A percentile compares a stretch with the other conserved stretches of the same genome.
These are phyloP conservation scores for Scylla paramamosain DNA, from an alignment of 1,140 invertebrate species.

Conservation along the genomic window DNA sequence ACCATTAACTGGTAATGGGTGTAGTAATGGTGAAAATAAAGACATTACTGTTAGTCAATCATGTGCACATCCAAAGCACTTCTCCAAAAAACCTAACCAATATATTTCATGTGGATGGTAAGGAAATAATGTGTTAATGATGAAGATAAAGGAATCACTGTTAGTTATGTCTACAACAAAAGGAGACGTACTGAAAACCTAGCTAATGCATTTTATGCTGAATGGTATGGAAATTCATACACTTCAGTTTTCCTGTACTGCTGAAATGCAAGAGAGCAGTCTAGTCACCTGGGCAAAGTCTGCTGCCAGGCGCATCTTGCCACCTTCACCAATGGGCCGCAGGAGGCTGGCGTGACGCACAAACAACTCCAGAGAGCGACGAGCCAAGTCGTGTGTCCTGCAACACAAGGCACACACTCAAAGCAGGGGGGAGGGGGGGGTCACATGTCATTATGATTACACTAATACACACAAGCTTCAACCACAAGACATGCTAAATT, in stretches of 20 bases:
- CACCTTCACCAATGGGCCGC: conserved; percentile 89
- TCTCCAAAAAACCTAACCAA: too few relatives aligned
- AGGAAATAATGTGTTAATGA: too few relatives aligned
- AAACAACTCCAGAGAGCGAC: conserved; percentile 92
- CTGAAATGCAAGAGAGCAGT: background rate
- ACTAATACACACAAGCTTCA: background rate
- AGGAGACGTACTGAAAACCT: too few relatives aligned
- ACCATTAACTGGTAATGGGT: too few relatives aligned
- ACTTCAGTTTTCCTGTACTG: too few relatives aligned
- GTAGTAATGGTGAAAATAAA: background rate
- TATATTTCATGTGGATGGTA: too few relatives aligned
- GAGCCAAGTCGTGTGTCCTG: conserved; percentile 85
- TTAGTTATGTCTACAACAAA: too few relatives aligned
- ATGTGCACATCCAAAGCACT: too few relatives aligned
- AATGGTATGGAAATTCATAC: too few relatives aligned
- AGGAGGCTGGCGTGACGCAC: conserved; percentile 92
- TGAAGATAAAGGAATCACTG: too few relatives aligned
- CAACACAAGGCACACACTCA: conserved; percentile 81
- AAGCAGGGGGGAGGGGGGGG: too few relatives aligned
- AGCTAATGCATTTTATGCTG: too few relatives aligned
- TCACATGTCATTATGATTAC: background rate
- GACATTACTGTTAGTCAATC: background rate
- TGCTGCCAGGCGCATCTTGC: conserved; percentile 88
- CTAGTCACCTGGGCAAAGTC: conserved; percentile 74
- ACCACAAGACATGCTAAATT: background rate